These are phyloP conservation scores for Eurystomus glaucurus DNA, from an alignment of 2,797 vertebrate species.

Conservation along the genomic window DNA sequence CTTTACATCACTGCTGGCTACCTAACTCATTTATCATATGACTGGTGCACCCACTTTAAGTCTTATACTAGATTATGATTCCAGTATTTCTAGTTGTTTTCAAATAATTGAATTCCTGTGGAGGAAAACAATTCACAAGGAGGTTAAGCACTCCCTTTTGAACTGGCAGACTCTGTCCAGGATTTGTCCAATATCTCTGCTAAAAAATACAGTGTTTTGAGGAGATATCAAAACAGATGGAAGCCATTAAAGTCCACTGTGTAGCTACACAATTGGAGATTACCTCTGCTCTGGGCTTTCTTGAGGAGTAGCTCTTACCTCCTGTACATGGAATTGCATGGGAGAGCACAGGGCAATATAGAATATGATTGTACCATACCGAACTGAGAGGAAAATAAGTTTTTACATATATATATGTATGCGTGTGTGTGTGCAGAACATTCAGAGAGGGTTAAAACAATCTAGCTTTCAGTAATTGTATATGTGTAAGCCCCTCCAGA, in stretches of 20 bases:
- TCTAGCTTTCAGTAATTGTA: background rate
- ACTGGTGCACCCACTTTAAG: background rate
- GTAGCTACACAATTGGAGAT: background rate
- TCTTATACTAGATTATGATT: background rate
- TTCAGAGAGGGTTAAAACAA: background rate
- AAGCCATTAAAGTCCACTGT: background rate
- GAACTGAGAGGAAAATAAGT: background rate
- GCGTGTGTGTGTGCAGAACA: background rate
- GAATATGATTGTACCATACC: background rate
- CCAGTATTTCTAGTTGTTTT: background rate
- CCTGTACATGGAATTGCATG: background rate
- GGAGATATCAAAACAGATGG: background rate
- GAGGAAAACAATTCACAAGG: background rate
- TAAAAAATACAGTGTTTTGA: background rate
- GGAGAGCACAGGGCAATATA: background rate
- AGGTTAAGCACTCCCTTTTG: background rate
- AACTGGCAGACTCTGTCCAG: background rate
- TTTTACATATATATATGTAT: background rate
- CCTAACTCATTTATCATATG: background rate
- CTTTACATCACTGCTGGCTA: background rate
- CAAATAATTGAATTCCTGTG: background rate
- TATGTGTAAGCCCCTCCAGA: background rate
- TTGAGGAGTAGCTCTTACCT: background rate
- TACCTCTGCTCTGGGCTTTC: background rate
- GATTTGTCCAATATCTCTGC: background rate